These are phyloP conservation scores for Hermetia illucens DNA, from an alignment of 1,140 invertebrate genomes.

Conservation along the genomic window DNA sequence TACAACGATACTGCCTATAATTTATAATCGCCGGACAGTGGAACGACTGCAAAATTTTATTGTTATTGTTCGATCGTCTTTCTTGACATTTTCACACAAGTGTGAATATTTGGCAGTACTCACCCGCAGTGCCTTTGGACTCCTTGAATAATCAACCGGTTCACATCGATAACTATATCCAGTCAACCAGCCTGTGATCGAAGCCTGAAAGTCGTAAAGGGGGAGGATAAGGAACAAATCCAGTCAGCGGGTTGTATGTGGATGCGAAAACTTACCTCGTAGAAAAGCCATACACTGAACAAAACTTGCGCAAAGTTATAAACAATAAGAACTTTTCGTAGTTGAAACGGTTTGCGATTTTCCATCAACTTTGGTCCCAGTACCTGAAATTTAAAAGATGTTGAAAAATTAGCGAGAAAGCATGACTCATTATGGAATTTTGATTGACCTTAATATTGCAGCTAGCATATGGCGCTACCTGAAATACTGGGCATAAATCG, in stretches of 20 bases:
- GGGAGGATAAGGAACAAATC: constrained; percentile 11
- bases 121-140: constrained; percentile 65
- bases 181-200: constrained; percentile 50
- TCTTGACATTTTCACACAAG: too few relatives aligned
- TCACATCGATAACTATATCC: constrained; percentile 78
- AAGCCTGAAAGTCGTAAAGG: constrained; percentile 35
- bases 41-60: too few relatives aligned
- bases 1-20: too few relatives aligned
- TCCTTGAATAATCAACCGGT: constrained; percentile 73
- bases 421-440: too few relatives aligned
- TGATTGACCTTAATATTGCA: too few relatives aligned
- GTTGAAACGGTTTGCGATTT: constrained; percentile 72
- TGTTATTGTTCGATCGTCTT: too few relatives aligned
- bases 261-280: constrained; percentile 47
- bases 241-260: neutral
- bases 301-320: constrained; percentile 82
- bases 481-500: too few relatives aligned
- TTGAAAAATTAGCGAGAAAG: too few relatives aligned
- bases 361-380: constrained; percentile 79
- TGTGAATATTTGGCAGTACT: too few relatives aligned
- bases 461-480: too few relatives aligned
- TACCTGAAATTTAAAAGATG: constrained; percentile 34
- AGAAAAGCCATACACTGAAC: constrained; percentile 70
- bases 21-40: too few relatives aligned
- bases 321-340: constrained; percentile 60